Percentiles rank a stretch among this genome's conserved stretches.
Conservation (phyloP, 1,140 invertebrate species). For the Palaemon carinicauda region DNA sequence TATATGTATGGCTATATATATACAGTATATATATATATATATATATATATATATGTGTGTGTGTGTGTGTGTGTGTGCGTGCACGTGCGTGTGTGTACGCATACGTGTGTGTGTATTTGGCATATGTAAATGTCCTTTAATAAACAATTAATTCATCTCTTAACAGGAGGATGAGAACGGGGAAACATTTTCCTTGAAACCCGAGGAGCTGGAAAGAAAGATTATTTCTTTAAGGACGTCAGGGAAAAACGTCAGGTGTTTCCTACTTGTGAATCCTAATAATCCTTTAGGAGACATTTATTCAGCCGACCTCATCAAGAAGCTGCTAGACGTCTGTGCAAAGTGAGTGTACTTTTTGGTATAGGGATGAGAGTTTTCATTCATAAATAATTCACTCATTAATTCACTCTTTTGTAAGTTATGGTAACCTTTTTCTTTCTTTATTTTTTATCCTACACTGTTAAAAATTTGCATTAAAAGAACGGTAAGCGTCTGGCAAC, state of each 20-base stretch:
- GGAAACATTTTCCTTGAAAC: background rate
- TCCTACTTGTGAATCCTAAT: slow-evolving; percentile 4
- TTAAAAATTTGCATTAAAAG: too few species aligned
- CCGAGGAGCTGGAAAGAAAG: background rate
- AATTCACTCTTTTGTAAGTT: too few species aligned
- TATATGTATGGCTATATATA: too few species aligned
- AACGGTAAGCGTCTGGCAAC: too few species aligned
- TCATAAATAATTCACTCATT: background rate
- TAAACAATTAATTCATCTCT: too few species aligned
- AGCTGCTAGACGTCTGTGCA: slow-evolving; percentile 6
- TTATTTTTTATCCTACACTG: background rate
- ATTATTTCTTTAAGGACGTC: background rate
- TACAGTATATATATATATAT: too few species aligned
- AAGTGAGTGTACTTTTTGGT: background rate
- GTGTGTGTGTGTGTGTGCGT: too few species aligned
- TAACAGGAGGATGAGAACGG: background rate
- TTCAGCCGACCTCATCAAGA: background rate
- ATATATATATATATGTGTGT: too few species aligned
- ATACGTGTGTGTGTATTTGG: too few species aligned
- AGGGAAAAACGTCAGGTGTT: background rate
- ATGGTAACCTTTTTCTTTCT: background rate
- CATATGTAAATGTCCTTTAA: too few species aligned
- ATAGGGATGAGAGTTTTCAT: background rate
- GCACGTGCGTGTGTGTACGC: too few species aligned
- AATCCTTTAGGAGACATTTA: slow-evolving; percentile 21